Evolutionary conservation across 2,797 vertebrate species (phyloP).

Genomic region (Fundulus diaphanus): DNA sequence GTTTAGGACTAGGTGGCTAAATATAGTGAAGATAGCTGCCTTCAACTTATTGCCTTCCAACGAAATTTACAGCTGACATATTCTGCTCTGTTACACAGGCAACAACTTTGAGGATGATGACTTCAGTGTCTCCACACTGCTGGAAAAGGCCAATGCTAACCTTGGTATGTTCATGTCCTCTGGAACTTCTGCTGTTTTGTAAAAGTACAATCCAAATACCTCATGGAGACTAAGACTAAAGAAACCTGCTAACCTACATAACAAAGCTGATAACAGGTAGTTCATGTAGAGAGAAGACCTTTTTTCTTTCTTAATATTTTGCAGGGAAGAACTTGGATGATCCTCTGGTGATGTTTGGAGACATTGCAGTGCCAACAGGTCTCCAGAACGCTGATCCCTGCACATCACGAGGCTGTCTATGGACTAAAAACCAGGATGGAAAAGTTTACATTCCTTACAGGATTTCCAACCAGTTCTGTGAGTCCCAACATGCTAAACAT

Average conservation of each 20-base stretch:
- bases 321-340: slow-evolving; percentile 58
- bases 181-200: neutral
- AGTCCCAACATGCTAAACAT: slow-evolving; percentile 27
- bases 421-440: slow-evolving; percentile 60
- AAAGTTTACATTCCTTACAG: slow-evolving; percentile 69
- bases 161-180: slow-evolving; percentile 58
- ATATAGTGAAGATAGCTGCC: neutral
- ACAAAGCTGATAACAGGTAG: neutral
- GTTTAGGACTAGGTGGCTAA: neutral
- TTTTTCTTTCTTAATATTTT: neutral
- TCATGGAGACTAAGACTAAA: neutral
- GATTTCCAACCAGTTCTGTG: slow-evolving; percentile 68
- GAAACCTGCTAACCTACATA: neutral
- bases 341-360: slow-evolving; percentile 66
- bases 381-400: slow-evolving; percentile 74
- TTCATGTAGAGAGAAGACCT: neutral
- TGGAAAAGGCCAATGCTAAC: slow-evolving; percentile 75
- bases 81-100: slow-evolving; percentile 43
- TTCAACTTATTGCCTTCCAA: too few species aligned
- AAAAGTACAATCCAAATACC: neutral
- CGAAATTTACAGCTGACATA: too few species aligned
- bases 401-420: slow-evolving; percentile 60
- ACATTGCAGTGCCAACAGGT: slow-evolving; percentile 67
- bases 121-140: slow-evolving; percentile 54
- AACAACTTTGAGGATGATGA: slow-evolving; percentile 59